phyloP scores from a whole-genome alignment of 2,888 invertebrate genomes.

The Phyllotreta striolata region DNA sequence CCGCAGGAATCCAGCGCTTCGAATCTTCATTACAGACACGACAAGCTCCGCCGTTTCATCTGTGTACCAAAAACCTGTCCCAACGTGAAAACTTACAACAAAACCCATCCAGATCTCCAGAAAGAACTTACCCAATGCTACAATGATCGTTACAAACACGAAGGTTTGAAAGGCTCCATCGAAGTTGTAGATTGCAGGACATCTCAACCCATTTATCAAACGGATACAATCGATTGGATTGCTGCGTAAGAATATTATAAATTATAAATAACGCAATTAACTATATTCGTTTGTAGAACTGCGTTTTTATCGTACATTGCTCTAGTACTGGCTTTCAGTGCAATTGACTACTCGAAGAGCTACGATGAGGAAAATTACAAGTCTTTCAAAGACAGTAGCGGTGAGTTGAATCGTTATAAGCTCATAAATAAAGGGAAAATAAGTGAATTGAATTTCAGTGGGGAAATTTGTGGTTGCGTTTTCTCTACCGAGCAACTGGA shows the following conservation, averaged over 20 bases:
- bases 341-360: constrained; percentile 22
- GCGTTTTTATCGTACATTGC: constrained; percentile 25
- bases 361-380: constrained; percentile 20
- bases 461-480: constrained; percentile 43
- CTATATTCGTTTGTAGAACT: constrained; percentile 32
- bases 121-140: constrained; percentile 38
- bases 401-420: constrained; percentile 21
- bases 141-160: constrained; percentile 35
- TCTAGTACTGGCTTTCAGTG: constrained; percentile 22
- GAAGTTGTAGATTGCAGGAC: constrained; percentile 37
- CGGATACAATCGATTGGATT: constrained; percentile 41
- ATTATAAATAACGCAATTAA: constrained; percentile 3
- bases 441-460: constrained; percentile 23
- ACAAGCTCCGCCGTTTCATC: constrained; percentile 40
- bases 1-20: constrained; percentile 37
- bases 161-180: constrained; percentile 39
- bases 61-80: constrained; percentile 45
- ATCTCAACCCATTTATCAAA: constrained; percentile 32
- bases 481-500: constrained; percentile 47
- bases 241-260: constrained; percentile 39
- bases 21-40: constrained; percentile 42
- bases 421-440: too few relatives aligned
- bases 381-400: constrained; percentile 12
- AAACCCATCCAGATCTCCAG: constrained; percentile 33
- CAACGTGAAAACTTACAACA: constrained; percentile 31